Evolutionary conservation across 2,797 vertebrate species (phyloP).

Genomic region (Thripadectes ignobilis): DNA sequence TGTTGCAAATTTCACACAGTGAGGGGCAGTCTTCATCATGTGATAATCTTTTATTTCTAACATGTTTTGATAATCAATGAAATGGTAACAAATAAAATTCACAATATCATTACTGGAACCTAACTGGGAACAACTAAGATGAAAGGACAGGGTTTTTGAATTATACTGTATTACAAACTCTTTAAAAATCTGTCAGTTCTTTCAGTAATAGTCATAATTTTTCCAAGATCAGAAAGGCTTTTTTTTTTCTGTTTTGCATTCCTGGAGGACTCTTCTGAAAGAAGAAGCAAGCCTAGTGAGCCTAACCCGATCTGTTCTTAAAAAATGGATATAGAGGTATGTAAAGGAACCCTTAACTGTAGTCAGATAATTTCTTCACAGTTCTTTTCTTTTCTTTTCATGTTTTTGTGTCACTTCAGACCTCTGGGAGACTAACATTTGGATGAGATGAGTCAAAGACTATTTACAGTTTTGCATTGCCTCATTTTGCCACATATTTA

Average conservation of each 20-base stretch:
- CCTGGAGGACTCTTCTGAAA: not conserved
- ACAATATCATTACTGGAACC: not conserved
- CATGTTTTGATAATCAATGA: not conserved
- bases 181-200: not conserved
- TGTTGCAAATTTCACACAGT: not conserved
- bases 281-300: not conserved
- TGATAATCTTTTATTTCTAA: not conserved
- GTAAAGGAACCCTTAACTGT: not conserved
- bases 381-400: not conserved
- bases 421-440: not conserved
- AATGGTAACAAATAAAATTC: not conserved
- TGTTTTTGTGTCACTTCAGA: not conserved
- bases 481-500: not conserved
- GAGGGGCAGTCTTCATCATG: not conserved
- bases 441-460: not conserved
- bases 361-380: not conserved
- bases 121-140: not conserved
- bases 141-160: not conserved
- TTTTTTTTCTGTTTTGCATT: not conserved
- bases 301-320: not conserved
- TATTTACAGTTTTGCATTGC: not conserved
- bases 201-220: not conserved
- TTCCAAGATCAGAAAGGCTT: not conserved
- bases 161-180: not conserved
- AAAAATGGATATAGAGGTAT: not conserved